Percentiles rank a stretch among this genome's conserved stretches.
Conservation (phyloP, 2,113 vertebrate species). For the Oncorhynchus nerka region DNA sequence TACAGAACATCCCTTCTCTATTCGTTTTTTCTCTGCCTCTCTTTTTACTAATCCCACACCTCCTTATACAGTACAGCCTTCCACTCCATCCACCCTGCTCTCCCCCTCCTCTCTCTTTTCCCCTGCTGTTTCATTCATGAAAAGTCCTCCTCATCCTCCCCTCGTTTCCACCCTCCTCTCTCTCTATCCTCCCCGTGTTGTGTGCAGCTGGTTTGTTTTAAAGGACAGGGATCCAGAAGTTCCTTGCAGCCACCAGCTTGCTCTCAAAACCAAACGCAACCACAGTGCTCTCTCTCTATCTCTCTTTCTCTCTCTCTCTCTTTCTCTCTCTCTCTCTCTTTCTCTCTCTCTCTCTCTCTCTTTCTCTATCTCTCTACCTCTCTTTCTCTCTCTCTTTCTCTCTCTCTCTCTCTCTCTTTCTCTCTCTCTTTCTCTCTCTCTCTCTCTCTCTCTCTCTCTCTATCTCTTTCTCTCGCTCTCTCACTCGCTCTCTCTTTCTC, state of each 20-base stretch:
- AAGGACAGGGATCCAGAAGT: conserved; percentile 69
- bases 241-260: conserved; percentile 70
- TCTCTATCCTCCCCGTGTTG: background rate
- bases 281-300: conserved; percentile 56
- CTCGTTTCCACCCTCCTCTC: conserved; percentile 1
- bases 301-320: conserved; percentile 47
- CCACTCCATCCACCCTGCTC: conserved; percentile 24
- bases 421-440: conserved; percentile 53
- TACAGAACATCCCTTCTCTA: conserved; percentile 11
- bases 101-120: conserved; percentile 1
- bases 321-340: conserved; percentile 34
- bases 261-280: conserved; percentile 73
- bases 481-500: background rate
- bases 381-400: conserved; percentile 59
- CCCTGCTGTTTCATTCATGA: conserved; percentile 71
- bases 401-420: conserved; percentile 59
- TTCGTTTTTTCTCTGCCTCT: background rate
- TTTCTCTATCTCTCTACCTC: conserved; percentile 31
- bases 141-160: conserved; percentile 59
- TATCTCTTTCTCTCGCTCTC: conserved; percentile 56
- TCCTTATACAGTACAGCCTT: conserved; percentile 46
- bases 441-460: conserved; percentile 55
- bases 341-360: conserved; percentile 46
- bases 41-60: conserved; percentile 62
- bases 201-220: conserved; percentile 80